phyloP scores from a whole-genome alignment of 2,797 vertebrate genomes.

The Neosalanx taihuensis region DNA sequence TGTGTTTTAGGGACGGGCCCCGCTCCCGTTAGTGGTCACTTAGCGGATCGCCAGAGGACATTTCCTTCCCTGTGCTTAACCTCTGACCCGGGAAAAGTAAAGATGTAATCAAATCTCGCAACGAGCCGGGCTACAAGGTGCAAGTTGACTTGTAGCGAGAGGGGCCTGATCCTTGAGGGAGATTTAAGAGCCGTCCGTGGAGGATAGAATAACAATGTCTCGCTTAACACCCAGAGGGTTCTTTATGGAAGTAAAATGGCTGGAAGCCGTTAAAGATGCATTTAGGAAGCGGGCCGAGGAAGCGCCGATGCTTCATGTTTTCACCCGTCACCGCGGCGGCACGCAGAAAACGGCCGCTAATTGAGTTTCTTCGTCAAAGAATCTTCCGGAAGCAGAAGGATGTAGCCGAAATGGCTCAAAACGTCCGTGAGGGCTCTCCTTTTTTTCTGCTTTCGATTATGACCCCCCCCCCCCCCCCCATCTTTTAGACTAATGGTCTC shows the following conservation, averaged over 20 bases:
- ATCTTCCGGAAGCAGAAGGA: too few species aligned
- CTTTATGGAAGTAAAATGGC: constrained; percentile 39
- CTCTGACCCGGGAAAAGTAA: constrained; percentile 81
- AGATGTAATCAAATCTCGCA: constrained; percentile 80
- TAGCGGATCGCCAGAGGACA: constrained; percentile 78
- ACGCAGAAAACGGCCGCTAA: neutral
- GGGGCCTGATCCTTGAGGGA: constrained; percentile 55
- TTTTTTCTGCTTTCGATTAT: too few species aligned
- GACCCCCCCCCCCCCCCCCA: too few species aligned
- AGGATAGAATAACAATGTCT: constrained; percentile 49
- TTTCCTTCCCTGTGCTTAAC: constrained; percentile 90
- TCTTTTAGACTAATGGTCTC: too few species aligned
- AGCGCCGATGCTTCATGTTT: neutral
- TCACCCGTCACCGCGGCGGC: too few species aligned
- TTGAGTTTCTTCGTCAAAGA: too few species aligned
- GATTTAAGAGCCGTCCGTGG: constrained; percentile 64
- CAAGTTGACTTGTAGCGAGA: constrained; percentile 67
- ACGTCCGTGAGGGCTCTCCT: too few species aligned
- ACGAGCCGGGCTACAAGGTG: constrained; percentile 74
- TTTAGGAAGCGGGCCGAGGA: constrained; percentile 5
- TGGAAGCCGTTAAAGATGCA: constrained; percentile 2
- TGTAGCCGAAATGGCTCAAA: too few species aligned
- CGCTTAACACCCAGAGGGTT: constrained; percentile 47
- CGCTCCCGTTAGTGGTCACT: constrained; percentile 76
- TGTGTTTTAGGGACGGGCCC: constrained; percentile 67